Evolutionary conservation across 1,140 invertebrate genomes (phyloP).

Genomic region (Gonatopus flavifemur): DNA sequence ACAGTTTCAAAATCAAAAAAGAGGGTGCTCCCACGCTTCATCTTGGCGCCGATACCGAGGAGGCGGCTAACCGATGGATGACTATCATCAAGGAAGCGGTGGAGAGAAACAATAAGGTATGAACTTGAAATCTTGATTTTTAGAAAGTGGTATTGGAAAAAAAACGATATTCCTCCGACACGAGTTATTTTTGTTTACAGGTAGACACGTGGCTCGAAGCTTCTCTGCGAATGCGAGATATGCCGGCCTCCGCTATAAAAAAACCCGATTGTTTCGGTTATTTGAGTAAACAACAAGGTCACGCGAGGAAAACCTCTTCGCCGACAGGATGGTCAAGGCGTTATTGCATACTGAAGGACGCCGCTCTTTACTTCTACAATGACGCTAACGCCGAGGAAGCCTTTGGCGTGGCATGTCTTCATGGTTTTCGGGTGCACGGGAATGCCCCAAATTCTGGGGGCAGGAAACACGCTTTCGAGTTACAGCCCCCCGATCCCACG

Average conservation of each 20-base stretch:
- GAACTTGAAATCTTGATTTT: background rate
- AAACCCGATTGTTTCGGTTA: slow-evolving; percentile 90
- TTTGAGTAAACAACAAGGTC: slow-evolving; percentile 73
- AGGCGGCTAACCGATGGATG: slow-evolving; percentile 74
- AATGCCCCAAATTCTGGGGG: slow-evolving; percentile 70
- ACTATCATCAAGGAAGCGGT: slow-evolving; percentile 72
- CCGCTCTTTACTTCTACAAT: slow-evolving; percentile 91
- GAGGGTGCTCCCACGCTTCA: slow-evolving; percentile 75
- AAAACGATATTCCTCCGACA: slow-evolving; percentile 3
- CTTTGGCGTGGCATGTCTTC: slow-evolving; percentile 89
- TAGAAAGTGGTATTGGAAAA: background rate
- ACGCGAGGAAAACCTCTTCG: slow-evolving; percentile 70
- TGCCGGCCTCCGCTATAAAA: slow-evolving; percentile 71
- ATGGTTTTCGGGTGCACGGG: slow-evolving; percentile 88
- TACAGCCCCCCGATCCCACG: slow-evolving; percentile 83
- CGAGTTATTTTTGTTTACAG: too few species aligned
- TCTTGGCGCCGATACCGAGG: slow-evolving; percentile 79
- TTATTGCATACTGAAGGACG: slow-evolving; percentile 94
- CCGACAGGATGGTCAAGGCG: slow-evolving; percentile 76
- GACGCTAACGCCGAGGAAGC: slow-evolving; percentile 83
- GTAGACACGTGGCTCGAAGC: slow-evolving; percentile 78
- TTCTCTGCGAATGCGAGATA: slow-evolving; percentile 68
- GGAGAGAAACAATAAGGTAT: slow-evolving; percentile 65
- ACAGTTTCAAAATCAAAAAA: slow-evolving; percentile 75
- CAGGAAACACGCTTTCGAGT: slow-evolving; percentile 88